Conservation (phyloP, 2,797 vertebrate species). For the Malacoraja senta region DNA sequence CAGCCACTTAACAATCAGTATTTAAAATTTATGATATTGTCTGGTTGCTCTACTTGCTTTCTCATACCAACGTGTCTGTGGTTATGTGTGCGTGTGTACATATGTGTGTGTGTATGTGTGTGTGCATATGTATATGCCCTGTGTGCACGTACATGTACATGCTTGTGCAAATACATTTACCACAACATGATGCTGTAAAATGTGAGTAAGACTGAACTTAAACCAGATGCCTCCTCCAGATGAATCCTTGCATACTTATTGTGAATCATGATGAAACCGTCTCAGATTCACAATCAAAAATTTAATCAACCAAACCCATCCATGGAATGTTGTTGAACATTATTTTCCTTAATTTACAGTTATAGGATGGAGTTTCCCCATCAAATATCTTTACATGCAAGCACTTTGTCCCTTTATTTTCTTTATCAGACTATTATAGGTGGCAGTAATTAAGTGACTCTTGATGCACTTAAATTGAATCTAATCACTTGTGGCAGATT, state of each 20-base stretch:
- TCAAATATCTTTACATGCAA: not conserved
- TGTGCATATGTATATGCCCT: no score
- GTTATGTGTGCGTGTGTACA: no score
- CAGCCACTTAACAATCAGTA: not conserved
- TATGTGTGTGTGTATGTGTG: no score
- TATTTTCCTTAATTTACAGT: not conserved
- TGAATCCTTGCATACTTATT: not conserved
- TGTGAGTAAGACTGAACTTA: not conserved
- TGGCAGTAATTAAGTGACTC: not conserved
- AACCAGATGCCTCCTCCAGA: not conserved
- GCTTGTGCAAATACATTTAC: not conserved
- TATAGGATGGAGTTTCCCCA: not conserved
- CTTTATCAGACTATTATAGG: not conserved
- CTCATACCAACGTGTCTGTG: not conserved
- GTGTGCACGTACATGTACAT: no score
- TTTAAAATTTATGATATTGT: not conserved
- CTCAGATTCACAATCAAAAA: not conserved
- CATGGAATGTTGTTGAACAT: not conserved
- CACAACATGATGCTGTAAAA: not conserved
- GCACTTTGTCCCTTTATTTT: not conserved
- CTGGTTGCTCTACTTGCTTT: not conserved
- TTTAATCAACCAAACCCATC: not conserved
- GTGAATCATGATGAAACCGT: not conserved
- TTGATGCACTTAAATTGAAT: not conserved
- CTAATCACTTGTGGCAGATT: not conserved